These are phyloP conservation scores for Drosophila flavopinicola DNA, from an alignment of 2,888 invertebrate species.

Conservation along the genomic window DNA sequence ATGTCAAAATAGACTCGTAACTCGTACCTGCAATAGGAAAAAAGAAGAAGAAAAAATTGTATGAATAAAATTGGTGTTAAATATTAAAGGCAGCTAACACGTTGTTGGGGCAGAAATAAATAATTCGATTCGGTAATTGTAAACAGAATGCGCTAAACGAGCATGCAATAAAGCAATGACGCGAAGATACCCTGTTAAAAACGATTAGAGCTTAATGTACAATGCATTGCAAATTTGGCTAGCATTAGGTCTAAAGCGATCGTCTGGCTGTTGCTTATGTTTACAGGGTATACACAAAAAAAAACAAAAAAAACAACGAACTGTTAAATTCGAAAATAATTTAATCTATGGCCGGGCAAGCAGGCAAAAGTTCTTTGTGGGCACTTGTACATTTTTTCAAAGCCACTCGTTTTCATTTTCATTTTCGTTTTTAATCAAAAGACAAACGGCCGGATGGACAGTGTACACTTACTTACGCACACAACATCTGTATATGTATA, in stretches of 20 bases:
- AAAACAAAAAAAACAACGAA: too few species aligned
- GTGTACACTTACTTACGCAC: constrained; percentile 2
- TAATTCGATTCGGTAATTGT: constrained; percentile 25
- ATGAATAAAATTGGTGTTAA: constrained; percentile 45
- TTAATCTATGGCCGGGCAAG: constrained; percentile 52
- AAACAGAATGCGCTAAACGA: too few species aligned
- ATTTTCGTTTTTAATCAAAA: constrained; percentile 62
- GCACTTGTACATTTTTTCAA: constrained; percentile 39
- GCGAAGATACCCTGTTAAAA: constrained; percentile 8
- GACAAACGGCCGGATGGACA: constrained; percentile 41
- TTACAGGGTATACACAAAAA: constrained; percentile 29
- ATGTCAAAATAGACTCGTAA: constrained; percentile 19
- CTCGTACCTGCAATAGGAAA: constrained; percentile 43
- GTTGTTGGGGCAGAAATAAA: constrained; percentile 8
- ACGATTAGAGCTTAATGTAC: too few species aligned
- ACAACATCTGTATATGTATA: neutral
- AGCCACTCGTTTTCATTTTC: constrained; percentile 32
- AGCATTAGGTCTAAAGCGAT: too few species aligned
- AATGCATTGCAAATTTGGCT: too few species aligned
- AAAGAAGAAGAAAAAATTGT: constrained; percentile 3
- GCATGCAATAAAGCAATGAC: too few species aligned
- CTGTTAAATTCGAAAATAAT: constrained; percentile 65
- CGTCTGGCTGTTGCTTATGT: too few species aligned
- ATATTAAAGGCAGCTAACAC: constrained; percentile 33
- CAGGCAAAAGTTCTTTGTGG: constrained; percentile 16